Percentiles rank a stretch among this genome's conserved stretches.
phyloP scores from a whole-genome alignment of 2,797 vertebrate genomes.

The Phoeniculus purpureus region DNA sequence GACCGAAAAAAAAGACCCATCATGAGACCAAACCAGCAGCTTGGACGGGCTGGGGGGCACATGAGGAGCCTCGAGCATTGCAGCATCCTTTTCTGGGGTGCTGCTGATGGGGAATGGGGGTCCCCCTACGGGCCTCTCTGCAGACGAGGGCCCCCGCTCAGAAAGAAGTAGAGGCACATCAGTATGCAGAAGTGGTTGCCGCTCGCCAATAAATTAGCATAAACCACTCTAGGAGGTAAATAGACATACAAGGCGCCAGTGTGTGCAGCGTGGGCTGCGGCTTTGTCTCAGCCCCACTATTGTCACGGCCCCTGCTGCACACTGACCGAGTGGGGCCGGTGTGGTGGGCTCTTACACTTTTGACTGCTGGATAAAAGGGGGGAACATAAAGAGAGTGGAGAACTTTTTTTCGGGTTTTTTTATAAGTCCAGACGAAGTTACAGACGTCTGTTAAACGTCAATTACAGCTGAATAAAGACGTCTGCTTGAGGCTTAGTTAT shows the following conservation, averaged over 20 bases:
- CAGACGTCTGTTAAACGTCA: conserved; percentile 80
- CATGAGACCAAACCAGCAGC: not conserved
- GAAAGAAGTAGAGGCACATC: conserved; percentile 70
- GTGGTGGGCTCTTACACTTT: conserved; percentile 75
- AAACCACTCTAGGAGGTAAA: conserved; percentile 78
- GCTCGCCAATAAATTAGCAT: conserved; percentile 76
- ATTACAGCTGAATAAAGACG: conserved; percentile 82
- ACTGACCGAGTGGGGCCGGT: conserved; percentile 68
- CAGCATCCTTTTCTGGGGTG: conserved; percentile 36
- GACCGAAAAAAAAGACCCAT: not conserved
- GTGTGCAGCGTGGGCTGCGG: conserved; percentile 68
- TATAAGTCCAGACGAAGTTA: conserved; percentile 78
- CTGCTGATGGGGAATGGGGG: not conserved
- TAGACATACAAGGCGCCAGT: conserved; percentile 76
- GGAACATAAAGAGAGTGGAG: conserved; percentile 74
- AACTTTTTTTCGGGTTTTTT: conserved; percentile 63
- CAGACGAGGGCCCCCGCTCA: conserved; percentile 67
- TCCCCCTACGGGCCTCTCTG: conserved; percentile 33
- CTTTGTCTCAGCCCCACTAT: conserved; percentile 77
- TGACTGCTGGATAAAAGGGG: conserved; percentile 79
- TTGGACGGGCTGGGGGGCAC: not conserved
- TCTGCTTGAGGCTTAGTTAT: conserved; percentile 76
- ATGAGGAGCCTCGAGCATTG: not conserved
- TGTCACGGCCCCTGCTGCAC: conserved; percentile 72
- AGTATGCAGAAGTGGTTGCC: conserved; percentile 70